A percentile compares a stretch with the other conserved stretches of the same genome.
Conservation (phyloP, 2,113 vertebrate genomes). For the Pristiophorus japonicus region DNA sequence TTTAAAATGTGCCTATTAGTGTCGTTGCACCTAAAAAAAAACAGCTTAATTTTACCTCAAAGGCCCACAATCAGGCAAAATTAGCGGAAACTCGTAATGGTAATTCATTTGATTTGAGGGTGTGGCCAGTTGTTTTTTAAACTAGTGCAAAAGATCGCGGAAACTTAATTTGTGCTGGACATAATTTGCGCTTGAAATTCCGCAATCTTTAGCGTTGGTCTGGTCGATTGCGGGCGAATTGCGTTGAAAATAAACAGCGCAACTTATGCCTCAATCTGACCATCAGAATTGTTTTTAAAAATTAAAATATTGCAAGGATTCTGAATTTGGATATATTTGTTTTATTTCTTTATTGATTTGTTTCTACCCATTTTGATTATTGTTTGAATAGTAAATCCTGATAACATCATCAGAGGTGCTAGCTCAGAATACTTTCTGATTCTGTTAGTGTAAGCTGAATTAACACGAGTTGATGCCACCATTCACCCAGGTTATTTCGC, state of each 20-base stretch:
- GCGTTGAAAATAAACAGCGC: neutral
- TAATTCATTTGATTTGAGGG: neutral
- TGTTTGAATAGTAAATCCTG: neutral
- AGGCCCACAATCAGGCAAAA: neutral
- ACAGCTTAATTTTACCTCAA: neutral
- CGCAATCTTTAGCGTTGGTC: neutral
- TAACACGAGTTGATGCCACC: neutral
- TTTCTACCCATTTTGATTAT: neutral
- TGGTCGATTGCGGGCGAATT: neutral
- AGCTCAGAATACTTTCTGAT: neutral
- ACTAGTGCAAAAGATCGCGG: neutral
- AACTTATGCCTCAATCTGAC: neutral
- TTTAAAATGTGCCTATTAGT: neutral
- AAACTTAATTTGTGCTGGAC: neutral
- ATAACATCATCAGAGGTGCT: neutral
- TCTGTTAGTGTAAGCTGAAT: neutral
- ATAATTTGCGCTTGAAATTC: neutral
- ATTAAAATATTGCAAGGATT: neutral
- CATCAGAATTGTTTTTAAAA: neutral
- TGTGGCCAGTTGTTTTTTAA: neutral
- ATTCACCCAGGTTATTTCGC: neutral
- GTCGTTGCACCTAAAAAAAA: neutral
- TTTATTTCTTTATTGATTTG: neutral
- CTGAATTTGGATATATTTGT: neutral
- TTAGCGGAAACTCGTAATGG: neutral